Base-by-base conservation (phyloP, 2,797 vertebrate species). In the Momotus momota region DNA sequence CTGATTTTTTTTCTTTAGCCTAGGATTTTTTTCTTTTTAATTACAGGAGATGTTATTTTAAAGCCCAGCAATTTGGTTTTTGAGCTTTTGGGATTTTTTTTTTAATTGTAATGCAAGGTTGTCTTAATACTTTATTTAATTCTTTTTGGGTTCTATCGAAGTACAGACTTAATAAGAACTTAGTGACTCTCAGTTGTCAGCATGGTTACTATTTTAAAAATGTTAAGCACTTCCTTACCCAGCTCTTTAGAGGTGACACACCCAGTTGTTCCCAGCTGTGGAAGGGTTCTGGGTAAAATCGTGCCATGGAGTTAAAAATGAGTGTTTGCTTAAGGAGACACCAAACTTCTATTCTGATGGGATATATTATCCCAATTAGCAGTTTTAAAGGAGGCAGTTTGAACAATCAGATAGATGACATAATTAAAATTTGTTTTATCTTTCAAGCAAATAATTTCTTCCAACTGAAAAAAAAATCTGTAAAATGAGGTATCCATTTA, bases 191-290 rank as follows among this genome's bases (percentile, higher is more conserved):
- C 80, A 92, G 93, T 95, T 98, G 96, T 94, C 93, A 92, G 43
- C 64, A 48, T 31, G 35, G 89, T 94, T 96, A 19, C 97, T 97
- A 91, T 35, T 97, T 98, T 97, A 66, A 96, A 97, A 96, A 89
- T 25, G n/a, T 86, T 80, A 94, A 97, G 84, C 78, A 73, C 83
- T 97, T 96, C 91, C 83, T 84, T 94, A 78, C 88, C 81, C 81
- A 82, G 72, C 79, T 90, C 43, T 93, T 92, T 31, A 77, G 20
- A 67, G 38, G 7, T 61, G 77, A 82, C 90, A 87, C 93, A 93
- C 94, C 94, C 96, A 90, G 60, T 84, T 91, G 73, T 93, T 95
- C 38, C 90, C 90, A 96, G 90, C 93, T 96, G 81, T 85, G 67
- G 74, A 88, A 61, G 41, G 10, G 19, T 61, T 93, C 48, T 80